phyloP scores from a whole-genome alignment of 2,888 invertebrate species.

The Euzetes globulus region DNA sequence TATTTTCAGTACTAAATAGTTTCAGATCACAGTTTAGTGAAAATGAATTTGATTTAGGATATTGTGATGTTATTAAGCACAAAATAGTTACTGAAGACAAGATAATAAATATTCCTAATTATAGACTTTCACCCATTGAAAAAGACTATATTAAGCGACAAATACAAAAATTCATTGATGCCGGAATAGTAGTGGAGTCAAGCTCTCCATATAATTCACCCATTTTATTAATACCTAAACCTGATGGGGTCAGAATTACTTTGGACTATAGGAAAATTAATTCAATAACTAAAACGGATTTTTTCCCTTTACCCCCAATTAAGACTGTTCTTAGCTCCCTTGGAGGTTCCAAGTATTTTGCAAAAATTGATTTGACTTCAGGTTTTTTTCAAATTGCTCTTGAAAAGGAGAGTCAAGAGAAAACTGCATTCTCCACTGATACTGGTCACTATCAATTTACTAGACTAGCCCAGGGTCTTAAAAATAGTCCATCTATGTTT shows the following conservation, averaged over 20 bases:
- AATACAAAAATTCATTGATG: background rate
- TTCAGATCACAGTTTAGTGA: no score
- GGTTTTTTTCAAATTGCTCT: background rate
- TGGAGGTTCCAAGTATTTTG: background rate
- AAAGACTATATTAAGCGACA: background rate
- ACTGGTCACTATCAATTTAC: background rate
- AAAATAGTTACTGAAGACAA: background rate
- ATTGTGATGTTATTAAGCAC: background rate
- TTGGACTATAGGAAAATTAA: background rate
- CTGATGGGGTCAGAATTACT: background rate
- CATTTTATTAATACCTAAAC: background rate
- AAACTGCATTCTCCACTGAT: background rate
- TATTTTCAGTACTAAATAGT: no score
- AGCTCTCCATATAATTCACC: background rate
- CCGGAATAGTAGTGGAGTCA: background rate
- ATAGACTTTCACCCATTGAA: background rate
- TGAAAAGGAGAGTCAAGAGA: background rate
- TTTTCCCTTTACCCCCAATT: background rate
- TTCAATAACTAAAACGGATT: background rate
- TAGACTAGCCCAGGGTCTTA: background rate
- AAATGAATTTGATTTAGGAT: no score
- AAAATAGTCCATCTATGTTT: background rate
- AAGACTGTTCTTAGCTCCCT: background rate
- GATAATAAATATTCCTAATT: background rate
- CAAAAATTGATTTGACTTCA: background rate